Percentiles rank a stretch among this genome's conserved stretches.
phyloP scores from a whole-genome alignment of 2,113 vertebrate genomes.

The Oreotragus oreotragus region DNA sequence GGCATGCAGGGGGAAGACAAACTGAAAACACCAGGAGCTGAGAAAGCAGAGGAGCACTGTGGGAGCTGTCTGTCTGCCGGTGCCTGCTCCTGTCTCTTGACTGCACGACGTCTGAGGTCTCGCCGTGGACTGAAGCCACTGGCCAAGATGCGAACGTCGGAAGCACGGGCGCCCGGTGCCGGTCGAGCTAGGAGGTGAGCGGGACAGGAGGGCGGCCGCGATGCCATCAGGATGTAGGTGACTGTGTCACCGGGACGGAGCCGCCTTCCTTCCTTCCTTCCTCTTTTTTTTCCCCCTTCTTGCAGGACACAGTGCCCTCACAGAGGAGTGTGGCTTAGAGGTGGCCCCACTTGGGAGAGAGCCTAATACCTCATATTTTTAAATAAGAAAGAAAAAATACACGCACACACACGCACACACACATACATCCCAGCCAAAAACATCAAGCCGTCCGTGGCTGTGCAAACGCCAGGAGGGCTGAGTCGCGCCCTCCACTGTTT shows the following conservation, averaged over 20 bases:
- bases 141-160: background rate
- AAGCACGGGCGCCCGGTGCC: accelerated
- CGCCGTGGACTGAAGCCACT: background rate
- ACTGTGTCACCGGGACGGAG: background rate
- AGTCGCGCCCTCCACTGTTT: slow-evolving; percentile 80
- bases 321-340: slow-evolving; percentile 76
- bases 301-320: slow-evolving; percentile 72
- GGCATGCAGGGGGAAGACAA: background rate
- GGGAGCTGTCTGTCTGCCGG: background rate
- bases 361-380: slow-evolving; percentile 81
- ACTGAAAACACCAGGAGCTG: background rate
- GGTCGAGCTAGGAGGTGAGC: background rate
- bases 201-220: background rate
- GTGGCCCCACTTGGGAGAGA: slow-evolving; percentile 79
- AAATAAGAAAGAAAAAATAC: slow-evolving; percentile 77
- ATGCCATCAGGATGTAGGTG: background rate
- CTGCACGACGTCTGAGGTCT: background rate
- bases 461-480: slow-evolving; percentile 83
- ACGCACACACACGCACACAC: slow-evolving; percentile 62
- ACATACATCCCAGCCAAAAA: slow-evolving; percentile 82
- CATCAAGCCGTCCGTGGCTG: slow-evolving; percentile 82
- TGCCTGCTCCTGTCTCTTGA: background rate
- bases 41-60: background rate
- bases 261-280: background rate
- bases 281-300: background rate